phyloP scores from a whole-genome alignment of 2,888 invertebrate genomes.

The Sturmia bella region DNA sequence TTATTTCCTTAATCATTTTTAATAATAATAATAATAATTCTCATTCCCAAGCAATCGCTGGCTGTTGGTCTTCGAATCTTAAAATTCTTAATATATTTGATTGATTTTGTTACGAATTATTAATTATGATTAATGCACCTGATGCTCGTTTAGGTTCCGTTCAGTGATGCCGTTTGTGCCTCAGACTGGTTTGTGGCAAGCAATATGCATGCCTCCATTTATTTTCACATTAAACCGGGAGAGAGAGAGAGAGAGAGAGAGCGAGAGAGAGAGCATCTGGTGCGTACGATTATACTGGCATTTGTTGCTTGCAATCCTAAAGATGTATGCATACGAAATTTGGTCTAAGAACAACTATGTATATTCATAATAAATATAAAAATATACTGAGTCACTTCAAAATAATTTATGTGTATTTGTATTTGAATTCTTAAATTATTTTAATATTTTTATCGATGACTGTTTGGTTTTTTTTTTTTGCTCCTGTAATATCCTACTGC shows the following conservation, averaged over 20 bases:
- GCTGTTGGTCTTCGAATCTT: conserved; percentile 36
- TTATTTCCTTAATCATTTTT: conserved; percentile 59
- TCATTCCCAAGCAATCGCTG: conserved; percentile 28
- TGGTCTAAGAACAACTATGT: conserved; percentile 25
- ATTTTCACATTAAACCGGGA: background rate
- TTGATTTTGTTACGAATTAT: conserved; percentile 70
- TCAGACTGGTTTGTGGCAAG: conserved; percentile 32
- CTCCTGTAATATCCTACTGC: conserved; percentile 16
- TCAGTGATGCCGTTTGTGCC: conserved; percentile 20
- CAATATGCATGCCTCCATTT: conserved; percentile 3
- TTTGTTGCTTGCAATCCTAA: conserved; percentile 5
- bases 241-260: too few species aligned
- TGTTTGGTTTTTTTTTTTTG: conserved; percentile 34
- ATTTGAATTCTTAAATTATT: conserved; percentile 59
- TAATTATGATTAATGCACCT: conserved; percentile 71
- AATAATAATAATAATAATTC: conserved; percentile 34
- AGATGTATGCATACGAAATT: conserved; percentile 19
- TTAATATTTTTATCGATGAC: conserved; percentile 63
- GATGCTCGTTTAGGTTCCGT: conserved; percentile 49
- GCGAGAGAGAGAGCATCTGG: too few species aligned
- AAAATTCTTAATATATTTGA: conserved; percentile 62
- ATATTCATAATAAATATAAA: background rate
- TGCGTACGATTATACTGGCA: background rate
- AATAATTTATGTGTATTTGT: conserved; percentile 22
- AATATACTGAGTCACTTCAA: conserved; percentile 59